Evolutionary conservation across 2,888 invertebrate species (phyloP), one percentile per base, ranked within the genome.

Genomic region (Eristalis arbustorum): DNA sequence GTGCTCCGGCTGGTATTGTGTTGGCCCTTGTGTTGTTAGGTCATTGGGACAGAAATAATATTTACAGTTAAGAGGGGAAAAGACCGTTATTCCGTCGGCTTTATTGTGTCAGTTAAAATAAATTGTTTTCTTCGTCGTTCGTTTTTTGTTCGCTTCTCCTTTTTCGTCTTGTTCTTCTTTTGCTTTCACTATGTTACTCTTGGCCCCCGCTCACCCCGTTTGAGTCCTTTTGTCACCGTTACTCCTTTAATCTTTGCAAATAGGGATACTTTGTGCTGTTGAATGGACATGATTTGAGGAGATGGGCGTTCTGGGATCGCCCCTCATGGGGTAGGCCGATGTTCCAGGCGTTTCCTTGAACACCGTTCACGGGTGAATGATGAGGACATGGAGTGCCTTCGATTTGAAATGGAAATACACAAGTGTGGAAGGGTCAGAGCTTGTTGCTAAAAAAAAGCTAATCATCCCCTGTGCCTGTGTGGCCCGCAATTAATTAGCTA

Each of bases 41-140:
- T 87, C 87, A 83, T 83, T 87, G 78, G 77, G 74, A 83, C 61
- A 67, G 78, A 87, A 75, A 83, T 83, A 79, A 83, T 83, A 83
- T 87, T 87, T 83, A 87, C 87, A 87, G 87, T 79, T 87, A 34
- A 71, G 23, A 73, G 63, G 23, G 22, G 10, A 49, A 31, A 31
- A 28, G 57, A 37, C 56, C 57, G 40, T 74, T 64, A 68, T 72
- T 40, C 68, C 64, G 61, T 64, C 63, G 68, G 57, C 67, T 76
- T 84, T 73, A 81, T 85, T 74, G 73, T 78, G 82, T 77, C 85
- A 74, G 78, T 82, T 82, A 66, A 82, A 78, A 82, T 78, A 82
- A 82, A 87, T 87, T 87, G 82, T 82, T 87, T 81, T 62, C 73
- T 78, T 6, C 69, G 82, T 62, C 31, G 69, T 71, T 8, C 18